Evolutionary conservation across 2,797 vertebrate genomes (phyloP).

Genomic region (Melanotaenia nigrans): DNA sequence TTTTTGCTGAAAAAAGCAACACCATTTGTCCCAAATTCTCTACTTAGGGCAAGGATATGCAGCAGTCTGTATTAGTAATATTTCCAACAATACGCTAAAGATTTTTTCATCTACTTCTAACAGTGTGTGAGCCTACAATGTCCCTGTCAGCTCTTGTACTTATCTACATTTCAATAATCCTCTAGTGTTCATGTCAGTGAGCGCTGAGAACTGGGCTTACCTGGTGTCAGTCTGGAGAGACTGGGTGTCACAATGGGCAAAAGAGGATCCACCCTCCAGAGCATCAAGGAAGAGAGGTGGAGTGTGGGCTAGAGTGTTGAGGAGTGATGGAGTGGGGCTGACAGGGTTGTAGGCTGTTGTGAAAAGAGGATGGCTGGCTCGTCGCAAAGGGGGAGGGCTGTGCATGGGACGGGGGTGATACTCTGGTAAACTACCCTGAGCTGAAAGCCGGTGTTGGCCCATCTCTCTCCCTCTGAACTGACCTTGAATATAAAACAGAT

Average conservation of each 20-base stretch:
- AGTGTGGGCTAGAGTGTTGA: slow-evolving; percentile 69
- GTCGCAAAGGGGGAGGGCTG: slow-evolving; percentile 91
- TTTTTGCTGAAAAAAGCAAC: too few species aligned
- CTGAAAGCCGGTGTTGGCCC: slow-evolving; percentile 59
- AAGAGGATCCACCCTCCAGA: slow-evolving; percentile 67
- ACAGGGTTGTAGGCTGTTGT: slow-evolving; percentile 66
- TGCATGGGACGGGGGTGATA: slow-evolving; percentile 84
- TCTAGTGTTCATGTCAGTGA: slow-evolving; percentile 52
- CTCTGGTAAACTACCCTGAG: slow-evolving; percentile 66
- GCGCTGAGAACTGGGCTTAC: slow-evolving; percentile 58
- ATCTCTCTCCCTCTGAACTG: slow-evolving; percentile 56
- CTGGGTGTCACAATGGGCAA: slow-evolving; percentile 71
- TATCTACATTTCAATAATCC: slow-evolving; percentile 49
- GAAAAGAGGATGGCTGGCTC: slow-evolving; percentile 86
- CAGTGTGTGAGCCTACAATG: slow-evolving; percentile 9
- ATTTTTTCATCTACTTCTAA: slow-evolving; percentile 28
- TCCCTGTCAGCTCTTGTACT: slow-evolving; percentile 48
- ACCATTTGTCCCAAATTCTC: too few species aligned
- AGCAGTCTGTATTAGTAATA: slow-evolving; percentile 20
- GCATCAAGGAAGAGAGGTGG: slow-evolving; percentile 81
- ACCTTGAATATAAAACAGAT: slow-evolving; percentile 54
- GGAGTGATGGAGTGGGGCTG: slow-evolving; percentile 63
- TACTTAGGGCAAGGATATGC: too few species aligned
- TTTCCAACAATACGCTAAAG: slow-evolving; percentile 36
- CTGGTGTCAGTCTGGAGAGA: slow-evolving; percentile 77